Percentiles rank a stretch among this genome's conserved stretches.
Conservation (phyloP, 30 jellyfish, hydroid and myxozoan species). For the Aurelia coerulea region DNA sequence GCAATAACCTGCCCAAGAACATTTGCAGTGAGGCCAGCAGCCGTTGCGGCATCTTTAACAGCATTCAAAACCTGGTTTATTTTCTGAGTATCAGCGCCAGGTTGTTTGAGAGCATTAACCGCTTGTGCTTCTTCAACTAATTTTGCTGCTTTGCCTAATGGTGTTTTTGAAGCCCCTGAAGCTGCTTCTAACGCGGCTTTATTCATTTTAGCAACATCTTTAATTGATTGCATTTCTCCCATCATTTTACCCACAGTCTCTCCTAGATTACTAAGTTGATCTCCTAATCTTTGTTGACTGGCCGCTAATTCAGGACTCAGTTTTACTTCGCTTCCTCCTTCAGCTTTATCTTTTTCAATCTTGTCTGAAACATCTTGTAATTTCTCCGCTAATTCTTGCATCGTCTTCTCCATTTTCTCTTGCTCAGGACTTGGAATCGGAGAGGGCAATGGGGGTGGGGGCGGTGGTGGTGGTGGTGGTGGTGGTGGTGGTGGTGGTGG, state of each 20-base stretch:
- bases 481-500: conserved; percentile 34
- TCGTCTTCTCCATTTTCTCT: conserved; percentile 81
- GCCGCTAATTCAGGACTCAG: conserved; percentile 80
- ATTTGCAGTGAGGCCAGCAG: conserved; percentile 79
- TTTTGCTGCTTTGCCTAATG: conserved; percentile 61
- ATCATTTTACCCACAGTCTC: conserved; percentile 81
- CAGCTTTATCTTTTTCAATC: conserved; percentile 64
- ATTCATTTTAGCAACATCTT: conserved; percentile 72
- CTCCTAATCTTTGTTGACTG: conserved; percentile 63
- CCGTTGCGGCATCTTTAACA: conserved; percentile 86
- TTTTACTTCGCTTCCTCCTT: conserved; percentile 52
- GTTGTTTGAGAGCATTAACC: conserved; percentile 43
- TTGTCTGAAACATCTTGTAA: conserved; percentile 89
- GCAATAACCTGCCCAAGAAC: conserved; percentile 70
- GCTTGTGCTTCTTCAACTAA: conserved; percentile 63
- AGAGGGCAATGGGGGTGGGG: conserved; percentile 58
- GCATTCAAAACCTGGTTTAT: conserved; percentile 91
- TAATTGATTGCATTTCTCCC: conserved; percentile 85
- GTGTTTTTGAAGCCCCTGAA: conserved; percentile 72
- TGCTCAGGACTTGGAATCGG: conserved; percentile 70
- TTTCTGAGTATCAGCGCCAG: conserved; percentile 83
- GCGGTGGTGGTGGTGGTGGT: conserved; percentile 61
- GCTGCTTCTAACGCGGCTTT: conserved; percentile 82
- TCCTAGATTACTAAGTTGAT: conserved; percentile 71
- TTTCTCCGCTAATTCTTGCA: conserved; percentile 86